Evolutionary conservation across 2,113 vertebrate genomes (phyloP).

Genomic region (Ovibos moschatus): DNA sequence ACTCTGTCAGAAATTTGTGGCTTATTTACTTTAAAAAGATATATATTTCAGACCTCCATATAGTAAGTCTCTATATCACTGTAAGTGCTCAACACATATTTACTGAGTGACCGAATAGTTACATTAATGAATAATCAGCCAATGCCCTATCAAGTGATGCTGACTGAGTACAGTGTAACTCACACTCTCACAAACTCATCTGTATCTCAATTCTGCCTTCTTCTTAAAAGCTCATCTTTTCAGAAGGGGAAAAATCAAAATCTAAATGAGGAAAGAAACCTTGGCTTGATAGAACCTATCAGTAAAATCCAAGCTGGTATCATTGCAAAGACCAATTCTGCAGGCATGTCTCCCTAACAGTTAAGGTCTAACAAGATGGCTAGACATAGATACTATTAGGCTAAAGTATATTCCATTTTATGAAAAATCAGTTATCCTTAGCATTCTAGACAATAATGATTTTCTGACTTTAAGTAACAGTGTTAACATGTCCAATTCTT

Average conservation of each 20-base stretch:
- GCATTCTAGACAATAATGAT: neutral
- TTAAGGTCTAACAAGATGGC: neutral
- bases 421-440: neutral
- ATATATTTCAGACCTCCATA: neutral
- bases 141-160: accelerated
- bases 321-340: neutral
- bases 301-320: neutral
- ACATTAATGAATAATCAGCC: neutral
- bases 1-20: neutral
- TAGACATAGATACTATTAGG: neutral
- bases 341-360: neutral
- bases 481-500: neutral
- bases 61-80: neutral
- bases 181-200: neutral
- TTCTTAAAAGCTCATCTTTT: neutral
- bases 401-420: neutral
- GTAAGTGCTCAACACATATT: neutral
- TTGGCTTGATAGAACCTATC: neutral
- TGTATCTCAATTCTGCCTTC: neutral
- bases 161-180: accelerated
- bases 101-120: neutral
- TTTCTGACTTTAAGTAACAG: neutral
- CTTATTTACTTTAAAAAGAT: neutral
- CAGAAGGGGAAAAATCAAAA: neutral
- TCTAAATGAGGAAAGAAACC: neutral